Evolutionary conservation across 1,140 invertebrate species (phyloP), one percentile per base, ranked within the genome.

Genomic region (Bursaphelenchus mucronatus): DNA sequence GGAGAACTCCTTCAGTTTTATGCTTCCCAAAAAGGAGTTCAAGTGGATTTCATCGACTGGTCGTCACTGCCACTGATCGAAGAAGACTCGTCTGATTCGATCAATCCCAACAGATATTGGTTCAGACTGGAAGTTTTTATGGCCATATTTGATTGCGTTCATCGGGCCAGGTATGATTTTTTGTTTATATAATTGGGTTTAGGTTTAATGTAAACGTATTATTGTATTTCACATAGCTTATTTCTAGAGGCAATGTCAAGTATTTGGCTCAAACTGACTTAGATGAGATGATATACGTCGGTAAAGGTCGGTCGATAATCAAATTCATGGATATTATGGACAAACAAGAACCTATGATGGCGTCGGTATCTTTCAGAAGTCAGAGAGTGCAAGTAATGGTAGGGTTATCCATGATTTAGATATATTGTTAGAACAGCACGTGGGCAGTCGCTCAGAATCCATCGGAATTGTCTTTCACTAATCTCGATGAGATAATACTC

Each of bases 131-230:
- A 59, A 59, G 57, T 68, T 30, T 55, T 68, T 15, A 13, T 67
- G 13, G 39, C 66, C 19, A 68, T 67, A 3, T 68, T 67, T 11
- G 66, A 67, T 44, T 64, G 62, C 44, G 39, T 68, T 13, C 50
- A 71, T 30, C 64, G 65, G 9, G n/a, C 64, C 17, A 43, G 58
- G 41, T 67, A 41, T 10, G 53, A n/a, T 15, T 55, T 21, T n/a
- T 21, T n/a, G 4, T 55, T 30, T 1, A 30, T 5, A 30, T n/a
- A n/a, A n/a, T n/a, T n/a, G n/a, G n/a, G n/a, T n/a, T n/a, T n/a
- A n/a, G n/a, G n/a, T n/a, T n/a, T n/a, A n/a, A 30, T 30, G 5
- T 30, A 30, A 30, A 30, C 30, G 5, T 5, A 5, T 30, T 30
- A 30, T 30, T 30, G 30, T 30, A 54, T 3, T 54, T 54, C 8